Evolutionary conservation across 2,113 vertebrate species (phyloP).

Genomic region (Myiopsitta monachus): DNA sequence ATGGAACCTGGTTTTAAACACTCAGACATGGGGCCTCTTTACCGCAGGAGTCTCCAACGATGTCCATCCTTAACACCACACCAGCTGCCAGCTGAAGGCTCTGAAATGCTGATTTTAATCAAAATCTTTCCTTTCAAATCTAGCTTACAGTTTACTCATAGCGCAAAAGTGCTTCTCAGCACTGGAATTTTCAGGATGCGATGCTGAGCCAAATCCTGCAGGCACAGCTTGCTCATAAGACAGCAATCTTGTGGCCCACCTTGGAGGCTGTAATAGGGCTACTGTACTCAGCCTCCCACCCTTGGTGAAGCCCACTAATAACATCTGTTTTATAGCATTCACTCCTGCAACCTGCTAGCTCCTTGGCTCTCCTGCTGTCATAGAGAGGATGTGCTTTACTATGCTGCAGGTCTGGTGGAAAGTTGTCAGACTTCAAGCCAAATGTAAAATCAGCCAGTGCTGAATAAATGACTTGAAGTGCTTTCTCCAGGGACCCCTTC

Average conservation of each 20-base stretch:
- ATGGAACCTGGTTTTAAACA: slow-evolving; percentile 41
- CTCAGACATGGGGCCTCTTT: slow-evolving; percentile 30
- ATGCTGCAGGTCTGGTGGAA: slow-evolving; percentile 77
- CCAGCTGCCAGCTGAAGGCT: slow-evolving; percentile 10
- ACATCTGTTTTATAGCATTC: slow-evolving; percentile 72
- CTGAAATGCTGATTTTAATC: slow-evolving; percentile 66
- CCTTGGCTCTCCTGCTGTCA: slow-evolving; percentile 55
- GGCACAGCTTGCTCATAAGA: slow-evolving; percentile 63
- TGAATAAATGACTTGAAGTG: slow-evolving; percentile 77
- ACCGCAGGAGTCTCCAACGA: slow-evolving; percentile 21
- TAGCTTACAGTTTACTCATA: slow-evolving; percentile 55
- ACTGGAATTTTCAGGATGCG: slow-evolving; percentile 66
- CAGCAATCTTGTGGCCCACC: slow-evolving; percentile 68
- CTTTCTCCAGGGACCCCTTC: slow-evolving; percentile 76
- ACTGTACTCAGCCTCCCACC: slow-evolving; percentile 70
- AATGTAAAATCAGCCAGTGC: slow-evolving; percentile 65
- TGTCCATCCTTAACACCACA: slow-evolving; percentile 42
- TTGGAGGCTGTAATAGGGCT: slow-evolving; percentile 70
- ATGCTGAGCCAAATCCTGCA: slow-evolving; percentile 59
- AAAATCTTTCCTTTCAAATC: slow-evolving; percentile 60
- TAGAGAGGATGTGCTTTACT: slow-evolving; percentile 72
- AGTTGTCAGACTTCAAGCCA: slow-evolving; percentile 72
- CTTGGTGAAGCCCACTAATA: slow-evolving; percentile 70
- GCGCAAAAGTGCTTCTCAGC: slow-evolving; percentile 60
- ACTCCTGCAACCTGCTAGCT: slow-evolving; percentile 73